Evolutionary conservation across 2,113 vertebrate species (phyloP).

Genomic region (Chitala chitala): DNA sequence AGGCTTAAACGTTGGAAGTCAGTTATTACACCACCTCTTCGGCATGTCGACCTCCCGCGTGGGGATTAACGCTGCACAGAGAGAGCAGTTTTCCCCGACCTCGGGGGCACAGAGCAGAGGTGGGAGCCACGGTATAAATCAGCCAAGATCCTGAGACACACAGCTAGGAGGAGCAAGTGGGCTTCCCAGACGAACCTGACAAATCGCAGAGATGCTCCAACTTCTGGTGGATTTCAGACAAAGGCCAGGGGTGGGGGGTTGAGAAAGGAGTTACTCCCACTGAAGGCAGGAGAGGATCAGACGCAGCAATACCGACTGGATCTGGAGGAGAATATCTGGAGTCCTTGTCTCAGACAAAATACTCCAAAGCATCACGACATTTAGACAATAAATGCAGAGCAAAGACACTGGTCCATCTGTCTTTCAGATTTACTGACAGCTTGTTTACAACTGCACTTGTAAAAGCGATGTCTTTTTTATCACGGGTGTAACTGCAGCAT

Average conservation of each 20-base stretch:
- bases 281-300: too few species aligned
- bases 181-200: background rate
- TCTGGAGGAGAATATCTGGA: background rate
- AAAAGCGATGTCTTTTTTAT: too few species aligned
- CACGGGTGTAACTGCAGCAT: too few species aligned
- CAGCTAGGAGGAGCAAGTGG: background rate
- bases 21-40: constrained; percentile 26
- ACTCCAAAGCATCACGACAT: too few species aligned
- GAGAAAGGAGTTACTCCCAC: background rate
- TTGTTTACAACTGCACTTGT: too few species aligned
- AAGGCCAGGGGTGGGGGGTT: too few species aligned
- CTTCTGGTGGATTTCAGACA: background rate
- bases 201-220: background rate
- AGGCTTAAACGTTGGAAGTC: constrained; percentile 12
- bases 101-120: constrained; percentile 38
- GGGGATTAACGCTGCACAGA: constrained; percentile 54
- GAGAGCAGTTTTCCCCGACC: constrained; percentile 52
- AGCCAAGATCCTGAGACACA: constrained; percentile 43
- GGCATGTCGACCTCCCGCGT: constrained; percentile 47
- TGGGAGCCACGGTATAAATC: constrained; percentile 51
- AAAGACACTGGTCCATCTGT: too few species aligned
- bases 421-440: too few species aligned
- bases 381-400: too few species aligned
- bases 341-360: too few species aligned
- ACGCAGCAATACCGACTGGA: background rate